Percentiles rank a stretch among this genome's conserved stretches.
These are phyloP conservation scores for Cantharis flavilabris DNA, from an alignment of 2,888 invertebrate genomes.

Conservation along the genomic window DNA sequence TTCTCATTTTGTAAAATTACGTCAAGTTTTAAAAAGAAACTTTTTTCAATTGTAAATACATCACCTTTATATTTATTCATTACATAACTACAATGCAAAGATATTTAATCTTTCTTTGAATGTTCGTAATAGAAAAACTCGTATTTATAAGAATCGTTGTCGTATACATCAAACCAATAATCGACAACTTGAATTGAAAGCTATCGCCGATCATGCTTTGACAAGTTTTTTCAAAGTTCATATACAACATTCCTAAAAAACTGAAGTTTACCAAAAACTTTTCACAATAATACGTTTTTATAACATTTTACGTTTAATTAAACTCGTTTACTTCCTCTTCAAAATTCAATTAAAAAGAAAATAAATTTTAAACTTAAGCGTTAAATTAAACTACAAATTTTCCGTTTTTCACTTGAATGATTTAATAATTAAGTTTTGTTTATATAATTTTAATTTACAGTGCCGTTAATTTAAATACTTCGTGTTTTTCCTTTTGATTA, in stretches of 20 bases:
- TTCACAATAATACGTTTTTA: neutral
- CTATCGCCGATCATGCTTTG: constrained; percentile 8
- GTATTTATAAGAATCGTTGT: neutral
- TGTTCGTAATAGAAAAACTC: neutral
- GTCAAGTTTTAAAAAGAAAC: neutral
- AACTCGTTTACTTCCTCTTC: neutral
- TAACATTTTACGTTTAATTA: neutral
- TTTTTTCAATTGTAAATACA: neutral
- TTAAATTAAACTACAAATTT: neutral
- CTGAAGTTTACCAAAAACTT: neutral
- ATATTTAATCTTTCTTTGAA: neutral
- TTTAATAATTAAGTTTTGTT: neutral
- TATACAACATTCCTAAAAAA: neutral
- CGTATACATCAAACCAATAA: constrained; percentile 10
- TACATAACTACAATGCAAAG: neutral
- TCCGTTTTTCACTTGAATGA: neutral
- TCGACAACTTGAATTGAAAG: constrained; percentile 15
- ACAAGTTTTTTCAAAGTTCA: neutral
- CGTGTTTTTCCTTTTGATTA: neutral
- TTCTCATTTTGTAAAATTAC: neutral
- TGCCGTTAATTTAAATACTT: neutral
- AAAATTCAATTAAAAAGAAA: neutral
- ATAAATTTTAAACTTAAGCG: neutral
- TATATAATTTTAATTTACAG: neutral
- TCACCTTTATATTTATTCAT: neutral